phyloP scores from a whole-genome alignment of 2,113 vertebrate genomes.

The Vidua chalybeata region DNA sequence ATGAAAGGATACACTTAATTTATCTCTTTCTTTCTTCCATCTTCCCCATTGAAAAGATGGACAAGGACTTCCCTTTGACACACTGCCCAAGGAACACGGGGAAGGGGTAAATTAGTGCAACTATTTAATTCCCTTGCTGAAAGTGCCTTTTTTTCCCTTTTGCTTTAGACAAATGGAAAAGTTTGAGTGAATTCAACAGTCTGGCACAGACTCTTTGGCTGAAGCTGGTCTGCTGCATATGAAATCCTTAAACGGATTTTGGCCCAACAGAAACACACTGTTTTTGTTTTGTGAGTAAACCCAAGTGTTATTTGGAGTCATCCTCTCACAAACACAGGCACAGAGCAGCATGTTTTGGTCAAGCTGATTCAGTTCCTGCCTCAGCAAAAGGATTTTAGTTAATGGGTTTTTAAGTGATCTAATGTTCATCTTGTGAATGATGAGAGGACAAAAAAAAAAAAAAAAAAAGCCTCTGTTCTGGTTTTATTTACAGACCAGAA shows the following conservation, averaged over 20 bases:
- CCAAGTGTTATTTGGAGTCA: slow-evolving; percentile 37
- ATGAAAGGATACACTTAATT: background rate
- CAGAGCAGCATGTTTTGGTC: background rate
- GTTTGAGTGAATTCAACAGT: background rate
- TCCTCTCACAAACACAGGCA: background rate
- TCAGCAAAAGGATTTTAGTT: slow-evolving; percentile 8
- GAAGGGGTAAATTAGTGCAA: background rate
- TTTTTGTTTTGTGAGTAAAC: slow-evolving; percentile 58
- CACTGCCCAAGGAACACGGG: background rate
- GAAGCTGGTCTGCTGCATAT: background rate
- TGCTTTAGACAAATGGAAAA: slow-evolving; percentile 14
- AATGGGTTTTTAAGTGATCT: slow-evolving; percentile 25
- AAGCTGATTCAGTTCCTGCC: background rate
- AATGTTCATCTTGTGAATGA: slow-evolving; percentile 2
- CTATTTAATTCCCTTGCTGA: background rate
- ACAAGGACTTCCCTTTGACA: background rate
- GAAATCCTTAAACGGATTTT: slow-evolving; percentile 25
- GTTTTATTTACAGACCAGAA: background rate
- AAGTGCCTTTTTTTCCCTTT: background rate
- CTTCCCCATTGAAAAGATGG: background rate
- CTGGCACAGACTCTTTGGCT: background rate
- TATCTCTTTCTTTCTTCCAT: background rate
- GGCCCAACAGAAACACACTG: slow-evolving; percentile 21
- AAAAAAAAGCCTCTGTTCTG: background rate
- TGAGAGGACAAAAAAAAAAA: background rate